Percentiles rank a stretch among this genome's conserved stretches.
phyloP scores from a whole-genome alignment of 1,140 invertebrate genomes.

The Atta colombica region DNA sequence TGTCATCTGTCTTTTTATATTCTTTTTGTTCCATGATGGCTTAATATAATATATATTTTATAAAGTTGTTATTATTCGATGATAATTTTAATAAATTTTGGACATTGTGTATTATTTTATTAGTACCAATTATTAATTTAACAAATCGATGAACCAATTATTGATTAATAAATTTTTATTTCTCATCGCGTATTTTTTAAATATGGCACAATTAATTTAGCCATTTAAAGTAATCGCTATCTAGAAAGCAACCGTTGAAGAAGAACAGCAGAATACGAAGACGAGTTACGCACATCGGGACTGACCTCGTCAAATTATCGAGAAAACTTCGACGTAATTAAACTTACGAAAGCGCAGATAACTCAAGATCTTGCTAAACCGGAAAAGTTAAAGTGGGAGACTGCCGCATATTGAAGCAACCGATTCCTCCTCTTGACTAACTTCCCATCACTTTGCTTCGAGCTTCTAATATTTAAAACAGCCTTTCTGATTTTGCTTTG shows the following conservation, averaged over 20 bases:
- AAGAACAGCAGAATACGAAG: constrained; percentile 64
- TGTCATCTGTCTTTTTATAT: neutral
- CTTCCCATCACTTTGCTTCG: constrained; percentile 31
- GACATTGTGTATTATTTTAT: neutral
- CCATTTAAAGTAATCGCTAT: constrained; percentile 24
- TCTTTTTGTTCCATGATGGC: neutral
- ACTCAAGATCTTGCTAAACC: constrained; percentile 78
- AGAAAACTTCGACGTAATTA: constrained; percentile 84
- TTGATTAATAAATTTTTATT: neutral
- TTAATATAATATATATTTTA: constrained; percentile 9
- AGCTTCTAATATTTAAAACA: constrained; percentile 75
- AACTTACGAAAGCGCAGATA: constrained; percentile 82
- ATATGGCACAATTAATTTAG: constrained; percentile 70
- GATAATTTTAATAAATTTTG: neutral
- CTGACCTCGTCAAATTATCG: constrained; percentile 81
- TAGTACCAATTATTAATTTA: constrained; percentile 3
- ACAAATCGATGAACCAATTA: neutral
- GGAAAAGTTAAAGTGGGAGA: constrained; percentile 83
- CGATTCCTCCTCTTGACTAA: constrained; percentile 64
- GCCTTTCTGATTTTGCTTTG: constrained; percentile 54
- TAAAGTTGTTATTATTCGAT: neutral
- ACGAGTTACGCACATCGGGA: constrained; percentile 77
- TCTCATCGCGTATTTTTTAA: neutral
- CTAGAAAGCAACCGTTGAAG: constrained; percentile 61
- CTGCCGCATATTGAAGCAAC: constrained; percentile 78